phyloP scores from a whole-genome alignment of 1,140 invertebrate genomes.

The Microvelia longipes region DNA sequence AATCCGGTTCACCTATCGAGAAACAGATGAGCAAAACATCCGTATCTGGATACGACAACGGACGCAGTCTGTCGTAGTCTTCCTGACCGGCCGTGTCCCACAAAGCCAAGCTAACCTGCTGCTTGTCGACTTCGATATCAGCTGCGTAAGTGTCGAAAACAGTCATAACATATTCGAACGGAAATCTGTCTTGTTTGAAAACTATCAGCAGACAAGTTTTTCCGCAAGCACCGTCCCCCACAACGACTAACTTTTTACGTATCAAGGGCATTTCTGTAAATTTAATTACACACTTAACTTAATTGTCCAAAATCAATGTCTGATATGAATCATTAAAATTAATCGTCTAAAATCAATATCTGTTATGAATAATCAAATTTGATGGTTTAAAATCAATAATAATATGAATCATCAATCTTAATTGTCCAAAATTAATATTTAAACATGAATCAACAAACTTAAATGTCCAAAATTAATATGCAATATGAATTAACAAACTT shows the following conservation, averaged over 20 bases:
- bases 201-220: background rate
- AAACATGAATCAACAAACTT: too few species aligned
- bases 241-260: background rate
- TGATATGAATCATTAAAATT: too few species aligned
- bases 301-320: background rate
- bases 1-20: conserved; percentile 12
- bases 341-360: too few species aligned
- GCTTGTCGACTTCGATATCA: background rate
- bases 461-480: too few species aligned
- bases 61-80: conserved; percentile 86
- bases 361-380: too few species aligned
- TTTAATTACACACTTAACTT: too few species aligned
- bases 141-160: background rate
- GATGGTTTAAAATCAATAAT: too few species aligned
- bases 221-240: conserved; percentile 1
- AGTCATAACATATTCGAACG: background rate
- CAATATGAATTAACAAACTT: too few species aligned
- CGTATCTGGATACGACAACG: conserved; percentile 83
- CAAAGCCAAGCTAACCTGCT: conserved; percentile 31
- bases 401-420: too few species aligned
- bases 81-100: conserved; percentile 93
- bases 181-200: background rate
- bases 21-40: conserved; percentile 98
- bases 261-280: background rate
- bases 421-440: too few species aligned